These are phyloP conservation scores for Aurelia aurita complex sp. Pacific DNA, from an alignment of 30 jellyfish, hydroid and myxozoan species.

Conservation along the genomic window DNA sequence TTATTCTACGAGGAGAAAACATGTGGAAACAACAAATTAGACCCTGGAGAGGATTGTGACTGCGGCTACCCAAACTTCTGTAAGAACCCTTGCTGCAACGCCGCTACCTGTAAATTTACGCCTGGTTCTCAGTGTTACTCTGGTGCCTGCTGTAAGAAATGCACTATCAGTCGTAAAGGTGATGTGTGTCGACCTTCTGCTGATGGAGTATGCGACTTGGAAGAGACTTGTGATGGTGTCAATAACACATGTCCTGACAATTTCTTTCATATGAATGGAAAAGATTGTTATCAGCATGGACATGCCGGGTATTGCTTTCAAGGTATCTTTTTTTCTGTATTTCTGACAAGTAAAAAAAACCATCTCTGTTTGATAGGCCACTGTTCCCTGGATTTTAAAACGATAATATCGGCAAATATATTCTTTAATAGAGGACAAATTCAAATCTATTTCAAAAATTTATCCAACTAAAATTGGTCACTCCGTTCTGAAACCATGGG, in stretches of 20 bases:
- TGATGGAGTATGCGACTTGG: slow-evolving; percentile 39
- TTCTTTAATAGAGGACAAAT: no score
- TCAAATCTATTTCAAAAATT: no score
- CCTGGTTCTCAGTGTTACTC: slow-evolving; percentile 54
- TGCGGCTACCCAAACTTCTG: slow-evolving; percentile 56
- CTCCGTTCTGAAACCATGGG: no score
- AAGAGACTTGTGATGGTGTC: slow-evolving; percentile 60
- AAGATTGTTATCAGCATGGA: slow-evolving; percentile 21
- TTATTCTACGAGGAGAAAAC: slow-evolving; percentile 9
- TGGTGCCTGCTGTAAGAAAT: slow-evolving; percentile 52
- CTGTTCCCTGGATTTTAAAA: no score
- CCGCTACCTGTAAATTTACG: slow-evolving; percentile 56
- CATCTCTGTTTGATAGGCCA: no score
- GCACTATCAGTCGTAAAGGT: slow-evolving; percentile 26
- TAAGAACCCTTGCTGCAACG: slow-evolving; percentile 55
- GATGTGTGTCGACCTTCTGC: slow-evolving; percentile 34
- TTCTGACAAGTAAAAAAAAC: no score
- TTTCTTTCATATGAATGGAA: slow-evolving; percentile 33
- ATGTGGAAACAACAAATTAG: slow-evolving; percentile 58
- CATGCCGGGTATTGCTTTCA: slow-evolving; percentile 46
- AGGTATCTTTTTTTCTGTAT: neutral
- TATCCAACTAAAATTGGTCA: no score
- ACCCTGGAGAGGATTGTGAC: slow-evolving; percentile 70
- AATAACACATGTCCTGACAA: slow-evolving; percentile 40
- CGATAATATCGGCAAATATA: no score